These are phyloP conservation scores for Leucoraja erinaceus DNA, from an alignment of 2,113 vertebrate species.

Conservation along the genomic window DNA sequence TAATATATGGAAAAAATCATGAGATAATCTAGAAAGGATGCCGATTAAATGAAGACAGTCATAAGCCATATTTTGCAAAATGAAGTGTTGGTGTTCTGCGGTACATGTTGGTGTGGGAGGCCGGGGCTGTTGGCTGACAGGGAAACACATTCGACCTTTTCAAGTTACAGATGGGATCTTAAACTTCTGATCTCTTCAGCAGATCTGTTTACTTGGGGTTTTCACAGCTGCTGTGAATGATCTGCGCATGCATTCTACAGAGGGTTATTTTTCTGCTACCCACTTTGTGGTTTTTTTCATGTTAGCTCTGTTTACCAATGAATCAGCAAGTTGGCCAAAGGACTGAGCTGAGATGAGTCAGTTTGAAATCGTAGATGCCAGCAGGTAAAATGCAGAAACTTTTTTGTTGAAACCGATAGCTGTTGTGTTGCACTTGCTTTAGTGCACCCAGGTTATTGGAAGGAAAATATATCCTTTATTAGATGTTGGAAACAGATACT, in stretches of 20 bases:
- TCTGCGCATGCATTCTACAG: conserved; percentile 27
- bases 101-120: neutral
- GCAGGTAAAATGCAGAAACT: conserved; percentile 26
- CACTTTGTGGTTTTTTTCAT: conserved; percentile 26
- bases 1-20: neutral
- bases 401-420: neutral
- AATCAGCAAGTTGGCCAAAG: neutral
- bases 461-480: neutral
- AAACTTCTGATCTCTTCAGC: neutral
- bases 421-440: neutral
- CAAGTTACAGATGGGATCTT: conserved; percentile 6
- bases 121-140: neutral
- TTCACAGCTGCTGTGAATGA: conserved; percentile 18
- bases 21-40: neutral
- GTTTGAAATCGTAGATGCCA: conserved; percentile 1
- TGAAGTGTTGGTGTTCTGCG: conserved; percentile 23
- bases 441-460: neutral
- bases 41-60: neutral
- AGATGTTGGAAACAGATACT: neutral
- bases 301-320: conserved; percentile 5
- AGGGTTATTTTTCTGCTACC: neutral
- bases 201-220: conserved; percentile 33
- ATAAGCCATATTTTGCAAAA: neutral
- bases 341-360: neutral
- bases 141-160: conserved; percentile 3